Conservation (phyloP, 2,888 invertebrate genomes). For the Phasia obesa region DNA sequence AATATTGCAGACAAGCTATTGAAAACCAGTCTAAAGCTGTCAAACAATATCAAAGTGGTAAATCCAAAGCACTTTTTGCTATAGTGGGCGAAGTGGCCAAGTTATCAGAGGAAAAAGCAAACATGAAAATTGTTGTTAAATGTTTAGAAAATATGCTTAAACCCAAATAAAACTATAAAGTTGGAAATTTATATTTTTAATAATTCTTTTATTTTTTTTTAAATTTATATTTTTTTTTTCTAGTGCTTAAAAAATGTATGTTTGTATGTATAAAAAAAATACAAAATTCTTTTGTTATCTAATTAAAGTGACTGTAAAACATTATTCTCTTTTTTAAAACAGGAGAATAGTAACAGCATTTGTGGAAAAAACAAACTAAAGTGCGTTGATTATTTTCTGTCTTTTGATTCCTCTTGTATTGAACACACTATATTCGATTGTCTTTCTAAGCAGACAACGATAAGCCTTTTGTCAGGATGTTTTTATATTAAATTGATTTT, state of each 20-base stretch:
- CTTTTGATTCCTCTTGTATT: conserved; percentile 66
- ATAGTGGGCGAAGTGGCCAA: conserved; percentile 86
- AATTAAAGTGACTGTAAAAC: conserved; percentile 61
- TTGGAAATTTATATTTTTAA: conserved; percentile 3
- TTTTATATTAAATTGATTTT: conserved; percentile 31
- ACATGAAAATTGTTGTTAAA: conserved; percentile 86
- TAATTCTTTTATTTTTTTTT: conserved; percentile 39
- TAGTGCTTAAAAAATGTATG: not conserved
- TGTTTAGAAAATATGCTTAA: conserved; percentile 83
- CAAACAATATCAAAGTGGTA: conserved; percentile 87
- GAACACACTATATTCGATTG: conserved; percentile 80
- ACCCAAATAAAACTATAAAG: conserved; percentile 27
- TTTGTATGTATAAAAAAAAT: conserved; percentile 9
- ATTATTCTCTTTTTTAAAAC: conserved; percentile 67
- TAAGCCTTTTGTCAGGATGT: conserved; percentile 74
- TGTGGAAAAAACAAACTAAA: conserved; percentile 10
- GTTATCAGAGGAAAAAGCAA: conserved; percentile 85
- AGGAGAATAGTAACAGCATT: conserved; percentile 79
- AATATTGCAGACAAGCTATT: conserved; percentile 86
- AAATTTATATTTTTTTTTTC: conserved; percentile 14
- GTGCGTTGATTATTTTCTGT: not conserved
- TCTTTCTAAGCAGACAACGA: conserved; percentile 81
- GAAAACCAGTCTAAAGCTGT: conserved; percentile 87
- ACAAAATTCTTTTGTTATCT: not conserved
- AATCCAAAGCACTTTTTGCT: conserved; percentile 87